Conservation (phyloP, 2,888 invertebrate genomes). For the Dichetophora obliterata region DNA sequence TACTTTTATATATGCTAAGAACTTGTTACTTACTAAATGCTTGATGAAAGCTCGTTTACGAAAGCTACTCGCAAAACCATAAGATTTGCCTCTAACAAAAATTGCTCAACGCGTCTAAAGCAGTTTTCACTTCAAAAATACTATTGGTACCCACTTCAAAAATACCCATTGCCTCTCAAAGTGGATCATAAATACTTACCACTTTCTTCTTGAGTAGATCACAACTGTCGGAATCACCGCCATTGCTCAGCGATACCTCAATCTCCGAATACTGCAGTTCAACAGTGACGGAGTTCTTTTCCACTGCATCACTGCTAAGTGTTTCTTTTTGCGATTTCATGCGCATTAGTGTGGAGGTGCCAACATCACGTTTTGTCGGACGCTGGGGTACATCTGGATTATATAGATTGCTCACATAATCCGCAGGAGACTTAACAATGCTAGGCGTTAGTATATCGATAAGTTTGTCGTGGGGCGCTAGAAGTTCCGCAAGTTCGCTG, state of each 20-base stretch:
- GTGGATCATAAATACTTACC: conserved; percentile 63
- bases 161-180: too few species aligned
- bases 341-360: conserved; percentile 66
- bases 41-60: too few species aligned
- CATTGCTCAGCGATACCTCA: conserved; percentile 52
- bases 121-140: too few species aligned
- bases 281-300: conserved; percentile 51
- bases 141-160: too few species aligned
- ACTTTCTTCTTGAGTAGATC: conserved; percentile 74
- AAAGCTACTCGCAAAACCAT: too few species aligned
- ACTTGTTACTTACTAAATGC: too few species aligned
- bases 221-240: conserved; percentile 73
- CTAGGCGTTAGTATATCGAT: conserved; percentile 73
- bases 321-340: conserved; percentile 53
- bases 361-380: conserved; percentile 68
- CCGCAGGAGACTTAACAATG: conserved; percentile 63
- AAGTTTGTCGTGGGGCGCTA: conserved; percentile 75
- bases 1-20: too few species aligned
- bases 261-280: conserved; percentile 62
- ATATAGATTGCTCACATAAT: conserved; percentile 68
- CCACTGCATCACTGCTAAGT: conserved; percentile 12
- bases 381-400: conserved; percentile 67
- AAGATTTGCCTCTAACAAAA: too few species aligned
- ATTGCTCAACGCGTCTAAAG: too few species aligned
- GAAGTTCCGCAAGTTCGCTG: conserved; percentile 75